Base-by-base conservation (phyloP, 2,888 invertebrate genomes). In the Sturmia bella region DNA sequence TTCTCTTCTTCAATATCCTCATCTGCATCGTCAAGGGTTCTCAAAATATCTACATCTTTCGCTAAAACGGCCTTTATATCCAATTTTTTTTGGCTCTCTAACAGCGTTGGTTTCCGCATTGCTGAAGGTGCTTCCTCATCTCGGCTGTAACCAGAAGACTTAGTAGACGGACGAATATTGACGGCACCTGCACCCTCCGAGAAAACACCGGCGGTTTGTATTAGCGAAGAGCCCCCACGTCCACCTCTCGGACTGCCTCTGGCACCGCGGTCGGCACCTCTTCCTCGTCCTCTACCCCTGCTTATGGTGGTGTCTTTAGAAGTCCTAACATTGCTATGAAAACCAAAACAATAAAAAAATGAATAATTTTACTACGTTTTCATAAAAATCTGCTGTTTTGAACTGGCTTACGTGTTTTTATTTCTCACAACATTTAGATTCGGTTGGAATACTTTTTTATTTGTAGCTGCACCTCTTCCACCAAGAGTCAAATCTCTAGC, bases 391-490 rank as follows among this genome's bases (percentile, higher is more conserved):
- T n/a, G n/a, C n/a, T 19, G 48, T 63, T 50, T 24, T 6, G 19
- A 19, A 48, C 15, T 1, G 32, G 87, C 90, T 89, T 84, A 91
- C 91, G 87, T 81, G 85, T 92, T 93, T 87, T 93, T 94, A 87
- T 93, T 93, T 68, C 94, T 92, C 66, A 92, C 90, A 0, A 92
- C 93, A 87, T 93, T 93, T 63, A 94, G 89, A 87, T 94, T 94
- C 5, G 94, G 94, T 1, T 91, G 91, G 84, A 93, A 94, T 0
- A 93, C 92, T 87, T 93, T 93, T 88, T 93, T 93, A 83, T 90
- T 92, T 0, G 83, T 72, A n/a, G 77, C 79, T 24, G 83, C 70
- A 0, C 83, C 90, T n/a, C 88, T 86, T 11, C 89, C 93, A 13
- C 93, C 93, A 3, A 94, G 89, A 0, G 93, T 92, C 15, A 93